Conservation (phyloP, 1,140 invertebrate species). For the Trissolcus basalis region DNA sequence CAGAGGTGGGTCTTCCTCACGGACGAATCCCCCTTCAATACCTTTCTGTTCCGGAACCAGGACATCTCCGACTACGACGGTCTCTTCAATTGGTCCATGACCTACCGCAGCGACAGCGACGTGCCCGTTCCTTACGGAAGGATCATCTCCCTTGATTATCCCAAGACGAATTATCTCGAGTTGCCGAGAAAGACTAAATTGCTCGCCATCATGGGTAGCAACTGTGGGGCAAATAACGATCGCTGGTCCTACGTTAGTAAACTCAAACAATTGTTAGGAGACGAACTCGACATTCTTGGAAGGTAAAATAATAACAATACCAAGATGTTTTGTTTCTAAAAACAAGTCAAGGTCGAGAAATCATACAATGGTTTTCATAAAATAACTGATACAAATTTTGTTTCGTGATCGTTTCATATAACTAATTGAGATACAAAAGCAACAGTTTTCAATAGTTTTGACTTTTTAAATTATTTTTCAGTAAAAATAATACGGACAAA, state of each 20-base stretch:
- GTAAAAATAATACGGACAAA: too few species aligned
- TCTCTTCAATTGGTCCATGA: constrained; percentile 87
- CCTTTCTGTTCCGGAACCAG: constrained; percentile 69
- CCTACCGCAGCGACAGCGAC: constrained; percentile 82
- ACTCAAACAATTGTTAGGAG: constrained; percentile 73
- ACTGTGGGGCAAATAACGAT: constrained; percentile 77
- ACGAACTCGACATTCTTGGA: constrained; percentile 65
- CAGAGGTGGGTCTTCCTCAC: constrained; percentile 81
- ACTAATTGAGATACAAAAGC: too few species aligned
- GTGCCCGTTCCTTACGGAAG: constrained; percentile 83
- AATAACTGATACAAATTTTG: too few species aligned
- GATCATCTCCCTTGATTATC: constrained; percentile 65
- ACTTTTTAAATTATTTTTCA: too few species aligned
- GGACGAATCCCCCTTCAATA: constrained; percentile 79
- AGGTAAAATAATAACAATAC: constrained; percentile 45
- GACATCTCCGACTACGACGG: constrained; percentile 75
- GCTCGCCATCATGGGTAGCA: constrained; percentile 80
- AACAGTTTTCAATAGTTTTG: too few species aligned
- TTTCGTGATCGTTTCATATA: too few species aligned
- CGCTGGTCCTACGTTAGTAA: constrained; percentile 79
- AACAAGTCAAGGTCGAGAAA: too few species aligned
- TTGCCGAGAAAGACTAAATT: constrained; percentile 64
- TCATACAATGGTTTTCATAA: too few species aligned
- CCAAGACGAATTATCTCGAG: not conserved
- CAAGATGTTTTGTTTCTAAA: too few species aligned